Evolutionary conservation across 2,888 invertebrate species (phyloP).

Genomic region (Serrognathus titanus): DNA sequence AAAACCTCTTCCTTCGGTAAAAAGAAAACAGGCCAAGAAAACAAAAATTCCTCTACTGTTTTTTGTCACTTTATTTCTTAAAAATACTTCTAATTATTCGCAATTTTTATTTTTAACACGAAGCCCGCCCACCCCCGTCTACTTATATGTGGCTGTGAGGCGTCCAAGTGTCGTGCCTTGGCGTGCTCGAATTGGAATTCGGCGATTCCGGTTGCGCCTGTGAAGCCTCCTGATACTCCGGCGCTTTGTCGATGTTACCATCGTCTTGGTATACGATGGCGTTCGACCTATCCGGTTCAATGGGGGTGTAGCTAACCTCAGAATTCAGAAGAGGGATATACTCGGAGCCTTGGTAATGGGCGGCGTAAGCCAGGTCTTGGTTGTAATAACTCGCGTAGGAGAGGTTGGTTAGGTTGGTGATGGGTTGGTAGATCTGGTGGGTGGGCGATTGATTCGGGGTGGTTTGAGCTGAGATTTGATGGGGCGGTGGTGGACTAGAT

Average conservation of each 20-base stretch:
- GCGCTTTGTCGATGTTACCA: constrained; percentile 31
- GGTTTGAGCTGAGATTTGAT: constrained; percentile 41
- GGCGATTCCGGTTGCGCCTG: constrained; percentile 36
- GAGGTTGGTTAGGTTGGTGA: constrained; percentile 41
- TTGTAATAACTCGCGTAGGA: constrained; percentile 45
- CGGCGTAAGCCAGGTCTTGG: constrained; percentile 39
- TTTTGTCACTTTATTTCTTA: no score
- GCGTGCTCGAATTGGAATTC: constrained; percentile 34
- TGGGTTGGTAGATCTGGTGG: constrained; percentile 45
- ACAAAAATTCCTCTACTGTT: no score
- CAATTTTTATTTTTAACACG: neutral
- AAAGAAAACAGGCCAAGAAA: no score
- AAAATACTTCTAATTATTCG: neutral
- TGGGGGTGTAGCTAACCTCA: constrained; percentile 31
- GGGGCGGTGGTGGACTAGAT: constrained; percentile 47
- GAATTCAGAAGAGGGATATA: constrained; percentile 42
- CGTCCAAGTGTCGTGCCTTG: constrained; percentile 38
- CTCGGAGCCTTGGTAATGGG: constrained; percentile 43
- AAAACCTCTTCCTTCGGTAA: no score
- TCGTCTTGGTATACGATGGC: constrained; percentile 36
- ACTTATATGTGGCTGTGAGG: constrained; percentile 28
- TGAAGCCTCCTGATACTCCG: constrained; percentile 32
- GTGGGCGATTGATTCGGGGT: constrained; percentile 47
- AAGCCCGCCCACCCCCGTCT: neutral
- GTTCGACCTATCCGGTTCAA: constrained; percentile 29